Base-by-base conservation (phyloP, 1,140 invertebrate species). In the Temnothorax longispinosus region DNA sequence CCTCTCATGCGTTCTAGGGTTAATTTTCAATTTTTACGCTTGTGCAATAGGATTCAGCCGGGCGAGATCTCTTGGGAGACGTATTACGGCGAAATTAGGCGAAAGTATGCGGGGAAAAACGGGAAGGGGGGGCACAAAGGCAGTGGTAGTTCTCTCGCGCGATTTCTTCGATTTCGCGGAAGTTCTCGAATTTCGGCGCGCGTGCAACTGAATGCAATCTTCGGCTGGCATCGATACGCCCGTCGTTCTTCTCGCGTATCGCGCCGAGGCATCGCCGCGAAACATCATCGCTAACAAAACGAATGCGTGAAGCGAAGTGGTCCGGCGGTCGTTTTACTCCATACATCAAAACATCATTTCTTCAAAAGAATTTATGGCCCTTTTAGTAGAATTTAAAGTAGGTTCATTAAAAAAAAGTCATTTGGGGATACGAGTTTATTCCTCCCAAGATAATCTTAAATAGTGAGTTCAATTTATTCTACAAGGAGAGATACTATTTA, bases 121-220 rank as follows among this genome's bases (percentile, higher is more conserved):
- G 27, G 38, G 71, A 27, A 27, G 27, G 21, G 32, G 11, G 5
- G 18, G 21, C 65, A 72, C 15, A 87, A 64, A 11, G 74, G 21
- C 56, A 27, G 71, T 21, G 8, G 11, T 56, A 62, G 21, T 32
- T 50, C 71, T 56, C 41, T 47, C 74, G 35, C 38, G 50, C 7
- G 10, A 56, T 62, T 76, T 41, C 65, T 62, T 76, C 65, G 35
- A 86, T 81, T 90, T 91, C 41, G 54, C n/a, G 78, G 89, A 85
- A 85, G 82, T 65, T 78, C 69, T 92, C 91, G 82, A 88, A 91
- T 92, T 90, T 92, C 88, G 67, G 56, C 69, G 75, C 52, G 56
- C 71, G 15, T 38, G 85, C 60, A 85, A 56, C 72, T 74, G 56
- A 82, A 87, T 69, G 87, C 86, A 90, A 92, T 92, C 90, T 91